Evolutionary conservation across 1,140 invertebrate genomes (phyloP), one percentile per base, ranked within the genome.

Genomic region (Spodoptera frugiperda): DNA sequence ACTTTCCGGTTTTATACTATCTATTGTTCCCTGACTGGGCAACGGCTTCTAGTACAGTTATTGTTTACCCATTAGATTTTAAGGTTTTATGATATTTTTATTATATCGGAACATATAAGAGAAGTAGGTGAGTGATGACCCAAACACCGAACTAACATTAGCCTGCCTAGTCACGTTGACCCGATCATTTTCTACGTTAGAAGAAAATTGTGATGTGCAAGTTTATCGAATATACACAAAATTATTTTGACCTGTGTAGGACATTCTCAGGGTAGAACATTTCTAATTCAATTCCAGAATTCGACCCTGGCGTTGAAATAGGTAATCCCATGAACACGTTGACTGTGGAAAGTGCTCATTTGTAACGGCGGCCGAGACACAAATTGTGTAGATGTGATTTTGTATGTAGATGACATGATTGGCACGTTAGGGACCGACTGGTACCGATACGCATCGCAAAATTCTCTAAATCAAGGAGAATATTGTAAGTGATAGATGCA

Each of bases 31-130:
- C 15, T 2, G 11, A 17, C 59, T 63, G 57, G 57, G 57, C 30
- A 61, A 61, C 39, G 59, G 59, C 59, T 63, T 63, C 19, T 63
- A 39, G 59, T 63, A 63, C 44, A 44, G 59, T n/a, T 11, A 44
- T 63, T 39, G 15, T 63, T 15, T 61, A 44, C 3, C 30, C 55
- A 63, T 44, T 63, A 63, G 59, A 19, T 17, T 39, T 39, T 39
- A 39, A 39, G 33, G 33, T 39, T 39, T 44, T 44, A 63, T 39
- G 59, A 44, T 63, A 15, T 17, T 39, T 39, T 10, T 39, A 11
- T 2, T 8, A 39, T 44, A 63, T 44, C 33, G 59, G 59, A 63
- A 63, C 59, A 63, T 63, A 63, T 63, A 63, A 63, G 59, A 63
- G 59, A 61, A 33, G 59, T 44, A 63, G 33, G 55, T 33, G n/a